Percentiles rank a stretch among this genome's conserved stretches.
Evolutionary conservation across 2,797 vertebrate species (phyloP).

Genomic region (Pantherophis alleghaniensis): DNA sequence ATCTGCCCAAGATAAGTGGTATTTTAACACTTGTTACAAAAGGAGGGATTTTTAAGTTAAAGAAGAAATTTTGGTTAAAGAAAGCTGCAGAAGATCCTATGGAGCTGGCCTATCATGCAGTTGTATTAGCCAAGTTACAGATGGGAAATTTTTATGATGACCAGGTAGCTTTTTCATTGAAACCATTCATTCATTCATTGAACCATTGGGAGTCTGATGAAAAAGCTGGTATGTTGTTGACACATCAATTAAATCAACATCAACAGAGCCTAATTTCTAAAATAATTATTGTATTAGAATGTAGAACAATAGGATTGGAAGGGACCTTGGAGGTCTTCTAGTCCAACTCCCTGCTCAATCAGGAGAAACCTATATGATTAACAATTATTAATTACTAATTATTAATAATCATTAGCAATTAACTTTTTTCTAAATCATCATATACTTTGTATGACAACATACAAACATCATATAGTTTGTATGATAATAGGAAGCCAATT

Average conservation of each 20-base stretch:
- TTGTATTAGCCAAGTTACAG: neutral
- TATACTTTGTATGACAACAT: neutral
- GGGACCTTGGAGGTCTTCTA: too few species aligned
- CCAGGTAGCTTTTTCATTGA: neutral
- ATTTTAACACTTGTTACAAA: neutral
- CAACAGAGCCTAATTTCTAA: neutral
- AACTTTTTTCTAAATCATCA: neutral
- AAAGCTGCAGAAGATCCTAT: neutral
- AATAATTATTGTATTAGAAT: neutral
- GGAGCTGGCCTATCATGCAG: neutral
- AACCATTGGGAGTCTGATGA: neutral
- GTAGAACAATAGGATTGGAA: too few species aligned
- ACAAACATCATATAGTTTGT: neutral
- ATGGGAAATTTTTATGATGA: neutral
- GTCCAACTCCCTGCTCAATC: too few species aligned
- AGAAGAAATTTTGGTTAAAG: neutral
- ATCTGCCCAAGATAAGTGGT: neutral
- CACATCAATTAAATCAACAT: neutral
- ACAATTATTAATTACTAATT: too few species aligned
- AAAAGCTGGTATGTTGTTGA: neutral
- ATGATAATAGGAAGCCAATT: neutral
- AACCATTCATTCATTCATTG: neutral
- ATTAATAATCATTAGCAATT: neutral
- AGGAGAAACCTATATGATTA: too few species aligned
- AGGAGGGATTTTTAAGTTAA: neutral